A percentile compares a stretch with the other conserved stretches of the same genome.
phyloP scores from a whole-genome alignment of 2,113 vertebrate genomes.

The Deroptyus accipitrinus region DNA sequence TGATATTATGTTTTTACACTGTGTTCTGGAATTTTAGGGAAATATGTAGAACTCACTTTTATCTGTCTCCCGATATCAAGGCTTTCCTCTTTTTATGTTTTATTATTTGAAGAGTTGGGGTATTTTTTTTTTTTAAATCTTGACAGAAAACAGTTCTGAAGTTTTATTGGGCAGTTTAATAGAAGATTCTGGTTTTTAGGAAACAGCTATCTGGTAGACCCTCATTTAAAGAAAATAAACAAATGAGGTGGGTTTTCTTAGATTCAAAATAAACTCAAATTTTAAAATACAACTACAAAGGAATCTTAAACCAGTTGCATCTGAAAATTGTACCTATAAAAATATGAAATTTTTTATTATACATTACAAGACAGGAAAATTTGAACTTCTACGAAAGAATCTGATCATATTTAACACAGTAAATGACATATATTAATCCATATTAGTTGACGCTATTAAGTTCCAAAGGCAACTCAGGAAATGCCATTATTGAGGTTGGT shows the following conservation, averaged over 20 bases:
- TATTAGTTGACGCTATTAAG: not conserved
- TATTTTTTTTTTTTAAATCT: not conserved
- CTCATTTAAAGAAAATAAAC: not conserved
- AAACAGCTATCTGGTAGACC: not conserved
- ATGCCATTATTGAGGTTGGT: not conserved
- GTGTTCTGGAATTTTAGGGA: not conserved
- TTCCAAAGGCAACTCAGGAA: not conserved
- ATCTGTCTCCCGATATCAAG: not conserved
- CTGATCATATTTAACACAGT: not conserved
- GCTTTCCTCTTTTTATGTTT: not conserved
- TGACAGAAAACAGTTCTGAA: not conserved
- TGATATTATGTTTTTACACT: rapidly evolving
- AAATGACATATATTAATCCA: not conserved
- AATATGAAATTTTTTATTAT: not conserved
- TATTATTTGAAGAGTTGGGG: not conserved
- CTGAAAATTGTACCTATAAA: not conserved
- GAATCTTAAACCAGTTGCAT: not conserved
- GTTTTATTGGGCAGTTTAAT: not conserved
- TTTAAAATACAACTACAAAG: not conserved
- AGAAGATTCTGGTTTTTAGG: not conserved
- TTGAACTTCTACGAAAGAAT: not conserved
- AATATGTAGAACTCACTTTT: not conserved
- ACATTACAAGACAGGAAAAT: not conserved
- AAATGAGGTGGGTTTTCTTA: rapidly evolving
- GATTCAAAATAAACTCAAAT: not conserved